Base-by-base conservation (phyloP, 37 sponge, comb jelly and placozoan species). In the Spongilla lacustris region DNA sequence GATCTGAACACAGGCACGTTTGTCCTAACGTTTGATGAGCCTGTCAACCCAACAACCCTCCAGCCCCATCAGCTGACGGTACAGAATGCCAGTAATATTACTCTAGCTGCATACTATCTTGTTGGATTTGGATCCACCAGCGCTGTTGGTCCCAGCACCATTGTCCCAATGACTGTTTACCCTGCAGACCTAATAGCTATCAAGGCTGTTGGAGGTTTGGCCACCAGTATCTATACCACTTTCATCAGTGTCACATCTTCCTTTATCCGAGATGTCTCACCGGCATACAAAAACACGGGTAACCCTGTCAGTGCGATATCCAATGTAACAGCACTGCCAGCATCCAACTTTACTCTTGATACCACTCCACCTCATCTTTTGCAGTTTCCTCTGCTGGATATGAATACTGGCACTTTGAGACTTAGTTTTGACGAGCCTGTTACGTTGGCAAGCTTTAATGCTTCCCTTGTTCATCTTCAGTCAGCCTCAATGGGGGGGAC, bases 351-450 rank as follows among this genome's bases (percentile, higher is more conserved):
- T 50, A 81, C 66, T 37, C 67, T 34, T 36, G 97, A 97, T 77
- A 75, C 33, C 6, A 89, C 93, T 23, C 69, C 83, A 36, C 97
- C 97, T 28, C 17, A 0, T 9, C 26, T 97, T 21, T 41, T 26
- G 50, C 66, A 50, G 28, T 97, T 97, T 68, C n/a, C 75, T 13
- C 50, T 82, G 34, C 80, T 97, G 11, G 90, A 97, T 33, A 83
- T 92, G 19, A 74, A 94, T 81, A 23, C 74, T 69, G 91, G 93
- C 22, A 68, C 50, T 0, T 41, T 97, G 19, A 74, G 70, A 26
- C 71, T 96, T 27, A 28, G 67, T 13, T 97, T 94, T 50, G 77
- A 92, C 46, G 97, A 97, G 66, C 97, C 97, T 36, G 93, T 95
- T 35, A 84, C 82, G 38, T 90, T 85, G 29, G 69, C 50, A 31